phyloP scores from a whole-genome alignment of 2,888 invertebrate species.

The Kuschelorhynchus macadamiae region DNA sequence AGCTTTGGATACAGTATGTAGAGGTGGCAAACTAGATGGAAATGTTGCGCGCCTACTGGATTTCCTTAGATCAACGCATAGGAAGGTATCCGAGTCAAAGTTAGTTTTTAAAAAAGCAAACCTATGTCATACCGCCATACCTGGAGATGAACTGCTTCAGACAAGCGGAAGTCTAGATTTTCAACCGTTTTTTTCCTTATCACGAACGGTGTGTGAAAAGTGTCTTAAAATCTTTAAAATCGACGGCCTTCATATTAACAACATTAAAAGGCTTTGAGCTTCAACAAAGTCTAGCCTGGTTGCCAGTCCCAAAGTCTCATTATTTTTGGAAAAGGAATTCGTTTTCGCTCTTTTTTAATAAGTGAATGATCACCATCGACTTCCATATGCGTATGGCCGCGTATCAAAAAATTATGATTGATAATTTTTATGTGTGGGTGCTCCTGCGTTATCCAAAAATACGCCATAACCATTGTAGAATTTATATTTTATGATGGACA shows the following conservation, averaged over 20 bases:
- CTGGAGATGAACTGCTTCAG: conserved; percentile 28
- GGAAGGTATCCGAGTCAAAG: conserved; percentile 17
- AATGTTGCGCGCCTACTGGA: conserved; percentile 28
- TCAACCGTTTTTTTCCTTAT: conserved; percentile 4
- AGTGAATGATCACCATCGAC: conserved; percentile 37
- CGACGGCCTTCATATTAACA: conserved; percentile 18
- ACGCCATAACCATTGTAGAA: conserved; percentile 25
- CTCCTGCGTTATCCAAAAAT: conserved; percentile 25
- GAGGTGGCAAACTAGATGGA: no score
- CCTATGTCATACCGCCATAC: conserved; percentile 13
- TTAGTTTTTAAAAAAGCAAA: not conserved
- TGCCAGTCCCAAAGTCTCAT: conserved; percentile 7
- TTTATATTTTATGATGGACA: conserved; percentile 32
- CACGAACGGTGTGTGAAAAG: conserved; percentile 13
- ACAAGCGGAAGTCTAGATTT: conserved; percentile 20
- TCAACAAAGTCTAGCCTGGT: conserved; percentile 16
- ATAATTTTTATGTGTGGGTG: conserved; percentile 29
- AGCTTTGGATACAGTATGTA: no score
- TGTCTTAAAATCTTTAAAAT: conserved; percentile 35
- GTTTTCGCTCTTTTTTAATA: conserved; percentile 28
- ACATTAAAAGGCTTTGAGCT: conserved; percentile 19
- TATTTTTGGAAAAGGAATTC: no score
- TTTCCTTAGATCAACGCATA: conserved; percentile 24
- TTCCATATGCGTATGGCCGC: conserved; percentile 37
- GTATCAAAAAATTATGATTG: conserved; percentile 38